A percentile compares a stretch with the other conserved stretches of the same genome.
phyloP scores from a whole-genome alignment of 1,140 invertebrate genomes.

The Drosophila ficusphila region DNA sequence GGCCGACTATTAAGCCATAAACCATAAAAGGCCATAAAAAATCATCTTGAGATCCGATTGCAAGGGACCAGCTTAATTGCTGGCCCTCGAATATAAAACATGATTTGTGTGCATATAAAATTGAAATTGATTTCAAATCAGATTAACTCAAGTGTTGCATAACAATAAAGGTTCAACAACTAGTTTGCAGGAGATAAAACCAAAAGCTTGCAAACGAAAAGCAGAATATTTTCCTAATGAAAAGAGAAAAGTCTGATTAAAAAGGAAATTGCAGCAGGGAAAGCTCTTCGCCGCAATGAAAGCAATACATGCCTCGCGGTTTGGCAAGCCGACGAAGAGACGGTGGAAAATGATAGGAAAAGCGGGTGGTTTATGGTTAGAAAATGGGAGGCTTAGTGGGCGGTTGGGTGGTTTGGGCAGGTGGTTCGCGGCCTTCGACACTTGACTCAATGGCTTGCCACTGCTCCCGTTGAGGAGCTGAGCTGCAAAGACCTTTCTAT shows the following conservation, averaged over 20 bases:
- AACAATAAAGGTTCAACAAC: background rate
- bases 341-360: background rate
- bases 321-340: background rate
- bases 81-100: slow-evolving; percentile 20
- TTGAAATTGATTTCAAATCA: slow-evolving; percentile 36
- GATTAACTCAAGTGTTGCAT: slow-evolving; percentile 24
- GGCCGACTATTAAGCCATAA: slow-evolving; percentile 42
- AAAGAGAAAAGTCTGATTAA: slow-evolving; percentile 55
- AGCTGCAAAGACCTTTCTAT: background rate
- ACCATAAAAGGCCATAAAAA: slow-evolving; percentile 44
- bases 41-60: slow-evolving; percentile 49
- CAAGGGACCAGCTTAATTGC: slow-evolving; percentile 31
- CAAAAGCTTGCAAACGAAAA: background rate
- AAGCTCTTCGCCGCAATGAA: slow-evolving; percentile 36
- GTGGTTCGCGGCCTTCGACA: slow-evolving; percentile 5
- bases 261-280: slow-evolving; percentile 45
- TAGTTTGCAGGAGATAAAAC: background rate
- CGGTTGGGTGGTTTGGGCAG: background rate
- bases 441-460: slow-evolving; percentile 14
- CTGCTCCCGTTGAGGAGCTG: slow-evolving; percentile 5
- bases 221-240: slow-evolving; percentile 53
- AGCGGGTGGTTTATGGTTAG: background rate
- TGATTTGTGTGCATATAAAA: slow-evolving; percentile 47
- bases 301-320: slow-evolving; percentile 36
- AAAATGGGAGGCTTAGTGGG: background rate